Evolutionary conservation across 2,888 invertebrate genomes (phyloP).

Genomic region (Lycocerus yunnanus): DNA sequence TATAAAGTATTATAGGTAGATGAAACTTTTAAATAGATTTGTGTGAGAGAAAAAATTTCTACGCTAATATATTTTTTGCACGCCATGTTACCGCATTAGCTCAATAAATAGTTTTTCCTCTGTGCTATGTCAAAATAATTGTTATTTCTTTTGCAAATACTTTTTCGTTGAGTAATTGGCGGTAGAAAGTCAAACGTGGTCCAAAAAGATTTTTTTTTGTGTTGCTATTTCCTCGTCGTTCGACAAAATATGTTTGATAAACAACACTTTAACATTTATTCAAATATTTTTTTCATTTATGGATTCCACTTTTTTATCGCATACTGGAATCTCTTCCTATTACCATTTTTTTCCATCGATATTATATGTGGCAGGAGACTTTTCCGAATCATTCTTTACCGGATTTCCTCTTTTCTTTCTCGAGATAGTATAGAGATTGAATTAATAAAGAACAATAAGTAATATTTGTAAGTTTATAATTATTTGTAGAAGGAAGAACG

Average conservation of each 20-base stretch:
- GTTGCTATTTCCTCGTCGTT: background rate
- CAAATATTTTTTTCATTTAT: background rate
- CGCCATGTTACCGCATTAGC: background rate
- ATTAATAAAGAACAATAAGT: too few relatives aligned
- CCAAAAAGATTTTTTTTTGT: background rate
- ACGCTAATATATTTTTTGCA: background rate
- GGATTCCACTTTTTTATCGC: background rate
- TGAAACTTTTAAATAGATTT: slow-evolving; percentile 1
- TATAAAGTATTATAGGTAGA: slow-evolving; percentile 1
- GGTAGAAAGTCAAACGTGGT: background rate
- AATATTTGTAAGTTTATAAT: too few relatives aligned
- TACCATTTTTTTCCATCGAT: background rate
- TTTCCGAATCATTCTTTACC: too few relatives aligned
- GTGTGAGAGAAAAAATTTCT: background rate
- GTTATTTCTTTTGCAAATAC: background rate
- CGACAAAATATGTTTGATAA: background rate
- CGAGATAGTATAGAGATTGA: too few relatives aligned
- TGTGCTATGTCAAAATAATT: background rate
- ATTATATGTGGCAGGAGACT: too few relatives aligned
- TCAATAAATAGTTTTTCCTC: background rate
- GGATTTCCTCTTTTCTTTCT: too few relatives aligned
- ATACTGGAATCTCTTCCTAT: background rate
- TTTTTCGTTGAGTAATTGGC: background rate
- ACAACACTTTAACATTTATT: background rate
- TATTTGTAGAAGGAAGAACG: too few relatives aligned